Conservation (phyloP, 1,140 invertebrate genomes). For the Elymnias hypermnestra region DNA sequence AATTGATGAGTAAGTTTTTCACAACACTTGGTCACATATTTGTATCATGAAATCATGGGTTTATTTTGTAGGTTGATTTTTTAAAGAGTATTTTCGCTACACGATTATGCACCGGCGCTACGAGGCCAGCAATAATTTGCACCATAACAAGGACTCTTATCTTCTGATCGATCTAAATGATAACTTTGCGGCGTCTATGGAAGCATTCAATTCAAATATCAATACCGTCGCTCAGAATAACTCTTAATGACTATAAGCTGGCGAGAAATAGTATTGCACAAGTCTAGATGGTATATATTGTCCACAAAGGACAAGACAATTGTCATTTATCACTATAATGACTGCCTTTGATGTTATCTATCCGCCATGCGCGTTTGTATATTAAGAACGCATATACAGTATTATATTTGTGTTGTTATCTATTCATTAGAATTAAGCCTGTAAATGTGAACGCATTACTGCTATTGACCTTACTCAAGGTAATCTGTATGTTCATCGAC, state of each 20-base stretch:
- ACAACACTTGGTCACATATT: slow-evolving; percentile 24
- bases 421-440: slow-evolving; percentile 24
- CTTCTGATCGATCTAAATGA: slow-evolving; percentile 52
- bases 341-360: slow-evolving; percentile 71
- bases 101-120: slow-evolving; percentile 10
- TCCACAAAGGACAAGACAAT: slow-evolving; percentile 65
- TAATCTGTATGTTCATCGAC: slow-evolving; percentile 30
- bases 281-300: slow-evolving; percentile 62
- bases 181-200: slow-evolving; percentile 47
- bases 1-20: slow-evolving; percentile 29
- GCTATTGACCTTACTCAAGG: slow-evolving; percentile 54
- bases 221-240: slow-evolving; percentile 55
- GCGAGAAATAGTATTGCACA: slow-evolving; percentile 64
- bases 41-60: slow-evolving; percentile 21
- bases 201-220: slow-evolving; percentile 69
- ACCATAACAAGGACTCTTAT: slow-evolving; percentile 45
- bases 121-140: slow-evolving; percentile 30
- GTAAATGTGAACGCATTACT: slow-evolving; percentile 31
- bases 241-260: slow-evolving; percentile 65
- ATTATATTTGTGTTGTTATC: slow-evolving; percentile 25
- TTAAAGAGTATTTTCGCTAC: not conserved
- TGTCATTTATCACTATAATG: slow-evolving; percentile 68
- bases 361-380: slow-evolving; percentile 44
- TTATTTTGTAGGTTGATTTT: slow-evolving; percentile 12
- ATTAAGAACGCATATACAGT: slow-evolving; percentile 27